Base-by-base conservation (phyloP, 2,113 vertebrate species). In the Mellivora capensis region DNA sequence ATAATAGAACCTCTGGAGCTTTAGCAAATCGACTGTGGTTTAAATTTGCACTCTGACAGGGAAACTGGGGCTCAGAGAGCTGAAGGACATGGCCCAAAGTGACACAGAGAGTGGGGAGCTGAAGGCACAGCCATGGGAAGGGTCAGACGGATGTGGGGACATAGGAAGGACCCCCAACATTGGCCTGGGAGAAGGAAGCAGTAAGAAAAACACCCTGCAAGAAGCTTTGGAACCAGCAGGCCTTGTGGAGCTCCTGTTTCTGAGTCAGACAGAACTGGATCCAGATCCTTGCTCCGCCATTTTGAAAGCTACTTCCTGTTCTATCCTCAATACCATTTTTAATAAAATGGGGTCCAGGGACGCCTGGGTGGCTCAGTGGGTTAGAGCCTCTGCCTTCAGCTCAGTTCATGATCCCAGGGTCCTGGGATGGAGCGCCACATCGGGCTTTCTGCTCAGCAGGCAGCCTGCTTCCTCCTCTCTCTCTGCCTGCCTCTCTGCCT, bases 71-170 rank as follows among this genome's bases (percentile, higher is more conserved):
- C 74, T 90, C 18, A 54, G 59, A 11, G 67, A 67, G 54, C 61
- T 4, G 4, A 79, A 49, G 13, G 80, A 7, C 17, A 34, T 4
- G 9, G 15, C 1, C 62, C 34, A 39, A 29, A 12, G 39, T 13
- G 37, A 20, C 15, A 17, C 20, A 25, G 83, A 64, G 17, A 62
- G 61, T 4, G 4, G 11, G 15, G 10, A 3, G 14, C 86, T 72
- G 25, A 76, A 42, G 52, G 14, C 18, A 4, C 25, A 9, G 21
- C 10, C 9, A 1, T 1, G 20, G 47, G 17, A 4, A 0, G 10
- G 37, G 69, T 15, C 0, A 9, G 69, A n/a, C 21, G 23, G 76
- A 7, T 4, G 4, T 20, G 37, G 13, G 29, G 7, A 4, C 11
- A 18, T 5, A 21, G 14, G 25, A 42, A 7, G 39, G 17, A 27